These are phyloP conservation scores for Bradypodion pumilum DNA, from an alignment of 2,797 vertebrate species.

Conservation along the genomic window DNA sequence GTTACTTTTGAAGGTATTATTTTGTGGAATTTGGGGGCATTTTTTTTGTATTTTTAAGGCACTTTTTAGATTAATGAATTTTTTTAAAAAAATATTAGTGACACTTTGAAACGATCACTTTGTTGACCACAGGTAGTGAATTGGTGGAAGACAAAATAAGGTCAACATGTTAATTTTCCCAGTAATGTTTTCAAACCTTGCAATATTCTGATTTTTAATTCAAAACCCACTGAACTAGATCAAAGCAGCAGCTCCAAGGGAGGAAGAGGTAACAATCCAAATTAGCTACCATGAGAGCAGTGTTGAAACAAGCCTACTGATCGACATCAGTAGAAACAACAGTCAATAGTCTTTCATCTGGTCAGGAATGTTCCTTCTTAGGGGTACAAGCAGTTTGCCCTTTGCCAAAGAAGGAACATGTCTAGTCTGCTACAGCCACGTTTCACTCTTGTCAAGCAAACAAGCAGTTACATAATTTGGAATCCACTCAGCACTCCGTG, in stretches of 20 bases:
- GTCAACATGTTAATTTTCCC: neutral
- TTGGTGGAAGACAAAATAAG: neutral
- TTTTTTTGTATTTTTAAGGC: neutral
- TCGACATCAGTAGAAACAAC: neutral
- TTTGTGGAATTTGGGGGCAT: neutral
- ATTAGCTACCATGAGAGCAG: neutral
- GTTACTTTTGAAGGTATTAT: neutral
- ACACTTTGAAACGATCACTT: neutral
- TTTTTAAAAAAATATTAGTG: neutral
- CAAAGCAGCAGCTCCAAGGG: neutral
- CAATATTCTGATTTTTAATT: neutral
- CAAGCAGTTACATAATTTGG: conserved; percentile 44
- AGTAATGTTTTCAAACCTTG: too few species aligned
- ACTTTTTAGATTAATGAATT: too few species aligned
- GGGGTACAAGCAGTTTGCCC: neutral
- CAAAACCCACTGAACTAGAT: neutral
- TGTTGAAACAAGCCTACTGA: neutral
- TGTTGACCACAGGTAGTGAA: neutral
- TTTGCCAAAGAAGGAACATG: neutral
- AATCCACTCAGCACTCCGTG: conserved; percentile 40
- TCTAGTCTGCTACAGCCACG: neutral
- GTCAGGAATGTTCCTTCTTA: neutral
- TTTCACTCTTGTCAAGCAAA: neutral
- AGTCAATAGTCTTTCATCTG: neutral
- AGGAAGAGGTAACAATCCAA: neutral